A percentile compares a stretch with the other conserved stretches of the same genome.
Conservation (phyloP, 2,888 invertebrate species). For the Tetragonula carbonaria region DNA sequence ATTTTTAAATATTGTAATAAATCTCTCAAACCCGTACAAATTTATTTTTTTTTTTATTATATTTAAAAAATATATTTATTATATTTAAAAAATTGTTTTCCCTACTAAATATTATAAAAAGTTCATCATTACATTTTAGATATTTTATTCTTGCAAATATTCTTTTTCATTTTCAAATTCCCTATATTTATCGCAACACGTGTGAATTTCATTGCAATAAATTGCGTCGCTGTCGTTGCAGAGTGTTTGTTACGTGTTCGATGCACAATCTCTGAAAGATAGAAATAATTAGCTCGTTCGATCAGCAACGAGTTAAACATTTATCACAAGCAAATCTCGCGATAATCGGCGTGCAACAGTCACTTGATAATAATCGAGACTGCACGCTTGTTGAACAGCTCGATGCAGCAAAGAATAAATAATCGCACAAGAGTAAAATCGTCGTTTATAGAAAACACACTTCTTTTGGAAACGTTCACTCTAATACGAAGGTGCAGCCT, state of each 20-base stretch:
- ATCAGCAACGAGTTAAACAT: neutral
- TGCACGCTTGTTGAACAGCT: neutral
- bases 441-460: constrained; percentile 5
- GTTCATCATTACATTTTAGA: no score
- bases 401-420: neutral
- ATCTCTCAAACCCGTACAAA: no score
- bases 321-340: neutral
- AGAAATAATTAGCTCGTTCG: constrained; percentile 4
- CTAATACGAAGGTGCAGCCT: neutral
- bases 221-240: neutral
- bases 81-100: no score
- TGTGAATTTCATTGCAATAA: neutral
- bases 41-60: no score
- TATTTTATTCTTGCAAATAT: no score
- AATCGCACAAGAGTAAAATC: constrained; percentile 10
- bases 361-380: neutral
- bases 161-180: neutral
- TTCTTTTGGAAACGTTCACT: neutral
- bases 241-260: neutral
- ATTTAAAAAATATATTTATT: no score
- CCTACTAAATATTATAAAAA: no score
- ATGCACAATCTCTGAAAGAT: neutral
- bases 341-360: neutral
- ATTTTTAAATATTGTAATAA: no score
- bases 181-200: neutral